Conservation (phyloP, 2,888 invertebrate genomes). For the Pollenia griseotomentosa region DNA sequence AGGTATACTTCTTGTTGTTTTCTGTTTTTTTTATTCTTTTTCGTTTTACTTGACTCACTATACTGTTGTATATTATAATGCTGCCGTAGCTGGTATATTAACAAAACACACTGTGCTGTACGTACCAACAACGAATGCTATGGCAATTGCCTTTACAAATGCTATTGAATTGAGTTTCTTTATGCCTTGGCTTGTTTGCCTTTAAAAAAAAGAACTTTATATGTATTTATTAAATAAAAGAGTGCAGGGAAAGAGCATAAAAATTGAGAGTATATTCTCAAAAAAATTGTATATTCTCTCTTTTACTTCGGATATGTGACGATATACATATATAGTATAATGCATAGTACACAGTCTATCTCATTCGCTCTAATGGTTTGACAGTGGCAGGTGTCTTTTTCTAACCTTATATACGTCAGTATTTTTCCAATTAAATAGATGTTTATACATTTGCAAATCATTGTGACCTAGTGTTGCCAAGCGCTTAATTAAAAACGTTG, state of each 20-base stretch:
- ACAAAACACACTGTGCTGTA: conserved; percentile 81
- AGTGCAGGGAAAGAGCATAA: conserved; percentile 59
- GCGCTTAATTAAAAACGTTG: too few species aligned
- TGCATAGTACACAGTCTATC: conserved; percentile 5
- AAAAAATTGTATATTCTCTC: conserved; percentile 32
- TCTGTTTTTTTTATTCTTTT: conserved; percentile 52
- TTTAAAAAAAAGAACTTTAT: conserved; percentile 63
- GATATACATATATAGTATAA: conserved; percentile 1
- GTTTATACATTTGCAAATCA: conserved; percentile 70
- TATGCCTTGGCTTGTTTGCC: conserved; percentile 77
- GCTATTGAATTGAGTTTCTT: conserved; percentile 82
- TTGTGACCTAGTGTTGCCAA: conserved; percentile 58
- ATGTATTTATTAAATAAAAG: conserved; percentile 60
- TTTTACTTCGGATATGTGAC: conserved; percentile 8
- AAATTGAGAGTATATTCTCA: conserved; percentile 29
- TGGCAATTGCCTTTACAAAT: conserved; percentile 79
- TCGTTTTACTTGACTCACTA: conserved; percentile 71
- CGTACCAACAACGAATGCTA: conserved; percentile 82
- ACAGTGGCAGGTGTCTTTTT: conserved; percentile 21
- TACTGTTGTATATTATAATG: conserved; percentile 73
- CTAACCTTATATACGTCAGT: conserved; percentile 67
- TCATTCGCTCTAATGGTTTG: neutral
- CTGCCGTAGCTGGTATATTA: conserved; percentile 78
- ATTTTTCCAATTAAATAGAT: conserved; percentile 67
- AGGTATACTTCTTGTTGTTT: conserved; percentile 59